phyloP scores from a whole-genome alignment of 2,113 vertebrate species.

The Pungitius pungitius region DNA sequence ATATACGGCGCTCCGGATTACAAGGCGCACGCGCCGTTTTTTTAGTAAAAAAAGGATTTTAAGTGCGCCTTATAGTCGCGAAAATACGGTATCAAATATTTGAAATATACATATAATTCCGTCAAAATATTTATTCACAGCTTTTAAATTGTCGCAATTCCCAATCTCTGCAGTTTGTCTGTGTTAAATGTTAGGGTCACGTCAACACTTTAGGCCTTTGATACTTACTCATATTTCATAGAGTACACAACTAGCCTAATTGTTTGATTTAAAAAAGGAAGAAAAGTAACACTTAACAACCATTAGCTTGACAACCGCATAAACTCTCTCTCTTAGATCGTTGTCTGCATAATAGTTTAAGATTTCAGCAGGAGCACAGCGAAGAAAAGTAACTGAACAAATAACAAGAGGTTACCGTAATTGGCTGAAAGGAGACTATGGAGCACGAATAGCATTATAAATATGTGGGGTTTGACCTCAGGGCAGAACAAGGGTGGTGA shows the following conservation, averaged over 20 bases:
- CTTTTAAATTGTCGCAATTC: too few relatives aligned
- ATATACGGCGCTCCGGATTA: too few relatives aligned
- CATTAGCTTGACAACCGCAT: background rate
- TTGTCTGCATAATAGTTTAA: background rate
- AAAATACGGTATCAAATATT: too few relatives aligned
- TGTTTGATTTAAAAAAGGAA: background rate
- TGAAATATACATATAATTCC: background rate
- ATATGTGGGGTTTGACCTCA: background rate
- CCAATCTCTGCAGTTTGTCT: background rate
- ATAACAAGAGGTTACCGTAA: constrained; percentile 2
- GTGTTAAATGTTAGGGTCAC: background rate
- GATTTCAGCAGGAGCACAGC: background rate
- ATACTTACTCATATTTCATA: constrained; percentile 4
- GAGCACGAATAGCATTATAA: constrained; percentile 3
- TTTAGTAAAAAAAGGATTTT: too few relatives aligned
- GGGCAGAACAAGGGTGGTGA: background rate
- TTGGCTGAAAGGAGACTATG: constrained; percentile 27
- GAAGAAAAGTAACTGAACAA: constrained; percentile 2
- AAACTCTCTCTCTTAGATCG: background rate
- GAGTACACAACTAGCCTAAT: constrained; percentile 2
- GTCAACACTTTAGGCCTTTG: background rate
- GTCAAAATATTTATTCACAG: too few relatives aligned
- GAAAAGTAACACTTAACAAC: background rate
- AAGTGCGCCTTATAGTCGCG: too few relatives aligned
- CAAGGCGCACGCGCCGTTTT: too few relatives aligned